Conservation (phyloP, 2,797 vertebrate species). For the Gymnothorax reevesii region DNA sequence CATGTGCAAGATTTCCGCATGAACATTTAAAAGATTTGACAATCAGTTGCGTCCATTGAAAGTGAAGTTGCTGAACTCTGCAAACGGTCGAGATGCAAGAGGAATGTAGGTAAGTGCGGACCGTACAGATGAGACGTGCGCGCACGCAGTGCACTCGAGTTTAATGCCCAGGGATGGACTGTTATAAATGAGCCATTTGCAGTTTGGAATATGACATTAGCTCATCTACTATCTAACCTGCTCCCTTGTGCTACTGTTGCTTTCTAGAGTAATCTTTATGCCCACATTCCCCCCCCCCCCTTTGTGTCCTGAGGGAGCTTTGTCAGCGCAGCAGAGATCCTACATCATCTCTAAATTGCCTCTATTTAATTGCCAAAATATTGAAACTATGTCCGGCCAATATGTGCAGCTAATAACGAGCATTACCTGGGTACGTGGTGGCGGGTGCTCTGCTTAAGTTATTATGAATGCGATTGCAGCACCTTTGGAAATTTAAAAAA, state of each 20-base stretch:
- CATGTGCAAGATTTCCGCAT: too few species aligned
- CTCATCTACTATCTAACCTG: neutral
- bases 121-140: neutral
- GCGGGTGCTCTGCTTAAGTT: neutral
- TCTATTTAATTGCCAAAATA: conserved; percentile 18
- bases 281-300: neutral
- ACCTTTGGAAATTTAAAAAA: conserved; percentile 38
- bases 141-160: neutral
- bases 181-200: neutral
- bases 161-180: neutral
- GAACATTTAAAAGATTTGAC: too few species aligned
- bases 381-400: conserved; percentile 14
- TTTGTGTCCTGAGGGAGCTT: conserved; percentile 1
- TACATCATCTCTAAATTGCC: conserved; percentile 5
- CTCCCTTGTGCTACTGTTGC: neutral
- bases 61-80: too few species aligned
- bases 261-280: neutral
- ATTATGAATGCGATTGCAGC: conserved; percentile 13
- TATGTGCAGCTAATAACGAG: conserved; percentile 17
- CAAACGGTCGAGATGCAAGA: neutral
- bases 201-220: neutral
- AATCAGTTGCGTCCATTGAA: too few species aligned
- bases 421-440: neutral
- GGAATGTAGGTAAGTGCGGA: neutral
- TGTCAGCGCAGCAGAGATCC: neutral